Evolutionary conservation across 1,140 invertebrate species (phyloP).

Genomic region (Drosophila albomicans): DNA sequence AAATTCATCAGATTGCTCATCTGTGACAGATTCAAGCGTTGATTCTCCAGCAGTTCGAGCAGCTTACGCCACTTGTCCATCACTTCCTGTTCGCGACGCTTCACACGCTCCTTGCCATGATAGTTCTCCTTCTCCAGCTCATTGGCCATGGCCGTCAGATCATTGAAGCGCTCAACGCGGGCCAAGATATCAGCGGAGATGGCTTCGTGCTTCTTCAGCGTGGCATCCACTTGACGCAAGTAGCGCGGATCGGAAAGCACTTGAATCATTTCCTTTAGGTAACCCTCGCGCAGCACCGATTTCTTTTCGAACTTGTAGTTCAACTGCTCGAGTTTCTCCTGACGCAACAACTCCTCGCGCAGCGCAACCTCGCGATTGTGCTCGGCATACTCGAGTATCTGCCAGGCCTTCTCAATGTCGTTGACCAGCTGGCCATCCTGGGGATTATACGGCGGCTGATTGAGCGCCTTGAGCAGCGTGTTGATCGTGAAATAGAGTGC

Average conservation of each 20-base stretch:
- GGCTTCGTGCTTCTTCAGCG: slow-evolving; percentile 99
- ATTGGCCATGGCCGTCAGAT: slow-evolving; percentile 95
- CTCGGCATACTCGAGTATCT: slow-evolving; percentile 96
- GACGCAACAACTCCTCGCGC: slow-evolving; percentile 94
- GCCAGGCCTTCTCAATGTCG: slow-evolving; percentile 97
- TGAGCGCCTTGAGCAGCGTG: slow-evolving; percentile 96
- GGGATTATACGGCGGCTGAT: slow-evolving; percentile 95
- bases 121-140: slow-evolving; percentile 97
- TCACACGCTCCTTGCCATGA: slow-evolving; percentile 94
- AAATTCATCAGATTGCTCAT: slow-evolving; percentile 93
- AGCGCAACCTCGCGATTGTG: slow-evolving; percentile 97
- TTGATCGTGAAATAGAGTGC: slow-evolving; percentile 98
- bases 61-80: slow-evolving; percentile 95
- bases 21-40: slow-evolving; percentile 92
- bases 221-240: slow-evolving; percentile 97
- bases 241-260: slow-evolving; percentile 97
- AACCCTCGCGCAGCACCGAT: slow-evolving; percentile 88
- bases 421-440: slow-evolving; percentile 96
- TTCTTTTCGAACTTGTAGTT: slow-evolving; percentile 99
- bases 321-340: slow-evolving; percentile 97
- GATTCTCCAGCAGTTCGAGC: slow-evolving; percentile 93
- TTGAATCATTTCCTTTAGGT: slow-evolving; percentile 99
- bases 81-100: slow-evolving; percentile 93
- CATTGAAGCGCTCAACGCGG: slow-evolving; percentile 96
- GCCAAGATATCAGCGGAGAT: slow-evolving; percentile 98